Evolutionary conservation across 2,888 invertebrate species (phyloP).

Genomic region (Agrotis segetum): DNA sequence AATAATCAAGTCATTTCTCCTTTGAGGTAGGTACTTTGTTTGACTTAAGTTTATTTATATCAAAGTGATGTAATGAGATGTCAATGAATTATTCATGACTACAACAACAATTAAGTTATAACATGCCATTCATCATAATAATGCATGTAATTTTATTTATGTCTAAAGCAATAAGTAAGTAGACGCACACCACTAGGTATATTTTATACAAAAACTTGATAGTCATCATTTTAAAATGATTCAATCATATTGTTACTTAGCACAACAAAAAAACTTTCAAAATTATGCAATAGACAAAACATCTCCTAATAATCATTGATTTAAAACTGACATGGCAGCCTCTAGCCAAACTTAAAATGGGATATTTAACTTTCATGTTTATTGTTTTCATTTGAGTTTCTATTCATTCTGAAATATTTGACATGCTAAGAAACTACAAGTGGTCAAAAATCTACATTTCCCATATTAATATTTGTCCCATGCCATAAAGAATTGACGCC

Average conservation of each 20-base stretch:
- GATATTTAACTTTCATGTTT: too few species aligned
- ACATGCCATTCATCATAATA: conserved; percentile 3
- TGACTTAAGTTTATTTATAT: conserved; percentile 2
- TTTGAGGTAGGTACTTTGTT: not conserved
- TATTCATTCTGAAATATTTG: too few species aligned
- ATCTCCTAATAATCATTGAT: too few species aligned
- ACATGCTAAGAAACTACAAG: too few species aligned
- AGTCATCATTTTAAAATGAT: not conserved
- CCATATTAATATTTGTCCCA: too few species aligned
- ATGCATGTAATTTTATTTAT: conserved; percentile 3
- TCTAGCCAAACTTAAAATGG: too few species aligned
- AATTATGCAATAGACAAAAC: not conserved
- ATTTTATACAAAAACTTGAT: not conserved
- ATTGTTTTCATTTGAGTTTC: too few species aligned
- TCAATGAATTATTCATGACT: conserved; percentile 37
- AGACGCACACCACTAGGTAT: not conserved
- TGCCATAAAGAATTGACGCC: too few species aligned
- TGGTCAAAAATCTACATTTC: too few species aligned
- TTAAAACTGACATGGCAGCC: too few species aligned
- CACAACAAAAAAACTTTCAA: not conserved
- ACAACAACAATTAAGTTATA: not conserved
- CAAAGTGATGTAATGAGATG: conserved; percentile 21
- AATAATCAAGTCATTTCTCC: not conserved
- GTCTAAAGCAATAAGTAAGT: not conserved
- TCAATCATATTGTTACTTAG: not conserved